phyloP scores from a whole-genome alignment of 2,888 invertebrate species.

The Troglohyphantes excavatus region DNA sequence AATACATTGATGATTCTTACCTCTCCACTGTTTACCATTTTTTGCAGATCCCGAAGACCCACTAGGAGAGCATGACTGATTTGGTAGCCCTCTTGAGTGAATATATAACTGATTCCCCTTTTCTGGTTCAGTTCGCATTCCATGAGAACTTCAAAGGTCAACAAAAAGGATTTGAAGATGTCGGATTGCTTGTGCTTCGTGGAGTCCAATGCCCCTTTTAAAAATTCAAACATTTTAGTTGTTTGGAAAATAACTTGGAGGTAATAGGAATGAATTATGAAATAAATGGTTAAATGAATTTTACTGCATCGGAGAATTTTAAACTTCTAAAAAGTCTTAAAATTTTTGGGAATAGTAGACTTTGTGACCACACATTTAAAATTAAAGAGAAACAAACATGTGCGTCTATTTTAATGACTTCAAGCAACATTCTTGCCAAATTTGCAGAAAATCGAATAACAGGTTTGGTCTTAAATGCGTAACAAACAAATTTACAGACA shows the following conservation, averaged over 20 bases:
- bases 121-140: constrained; percentile 92
- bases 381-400: too few relatives aligned
- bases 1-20: too few relatives aligned
- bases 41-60: constrained; percentile 89
- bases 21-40: constrained; percentile 83
- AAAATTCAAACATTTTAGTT: background rate
- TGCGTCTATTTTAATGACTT: too few relatives aligned
- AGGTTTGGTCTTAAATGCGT: too few relatives aligned
- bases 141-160: constrained; percentile 90
- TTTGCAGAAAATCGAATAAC: too few relatives aligned
- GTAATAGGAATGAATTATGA: background rate
- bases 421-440: too few relatives aligned
- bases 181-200: constrained; percentile 89
- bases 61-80: constrained; percentile 89
- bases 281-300: background rate
- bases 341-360: too few relatives aligned
- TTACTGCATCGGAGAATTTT: background rate
- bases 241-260: background rate
- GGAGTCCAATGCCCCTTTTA: constrained; percentile 86
- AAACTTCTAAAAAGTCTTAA: background rate
- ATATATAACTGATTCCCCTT: constrained; percentile 89
- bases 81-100: constrained; percentile 88
- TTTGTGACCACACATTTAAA: too few relatives aligned
- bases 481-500: too few relatives aligned
- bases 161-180: constrained; percentile 89